These are phyloP conservation scores for Thamnophis elegans DNA, from an alignment of 2,797 vertebrate genomes.

Conservation along the genomic window DNA sequence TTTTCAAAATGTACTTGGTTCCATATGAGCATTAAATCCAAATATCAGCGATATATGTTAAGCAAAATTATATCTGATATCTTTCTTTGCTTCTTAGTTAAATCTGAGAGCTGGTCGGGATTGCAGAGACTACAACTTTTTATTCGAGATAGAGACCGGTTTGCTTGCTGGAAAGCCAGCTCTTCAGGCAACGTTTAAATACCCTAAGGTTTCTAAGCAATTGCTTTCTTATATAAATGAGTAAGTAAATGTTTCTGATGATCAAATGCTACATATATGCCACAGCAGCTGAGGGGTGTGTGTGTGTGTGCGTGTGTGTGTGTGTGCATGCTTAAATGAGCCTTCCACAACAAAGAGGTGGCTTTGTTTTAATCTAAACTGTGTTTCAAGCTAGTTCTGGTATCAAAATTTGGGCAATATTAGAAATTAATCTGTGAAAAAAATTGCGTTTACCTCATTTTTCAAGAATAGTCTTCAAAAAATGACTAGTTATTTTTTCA, in stretches of 20 bases:
- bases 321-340: background rate
- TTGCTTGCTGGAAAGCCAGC: background rate
- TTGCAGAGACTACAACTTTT: background rate
- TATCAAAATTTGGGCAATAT: background rate
- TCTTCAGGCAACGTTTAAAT: background rate
- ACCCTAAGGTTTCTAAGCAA: accelerated
- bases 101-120: background rate
- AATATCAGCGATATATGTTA: background rate
- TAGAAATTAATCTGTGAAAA: background rate
- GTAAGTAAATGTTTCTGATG: conserved; percentile 1
- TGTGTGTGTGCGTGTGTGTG: too few relatives aligned
- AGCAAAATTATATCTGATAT: background rate
- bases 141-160: background rate
- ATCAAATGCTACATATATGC: background rate
- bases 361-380: background rate
- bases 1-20: background rate
- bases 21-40: background rate
- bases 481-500: background rate
- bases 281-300: background rate
- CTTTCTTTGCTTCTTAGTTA: background rate
- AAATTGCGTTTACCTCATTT: background rate
- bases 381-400: background rate
- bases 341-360: background rate
- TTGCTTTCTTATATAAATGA: accelerated
- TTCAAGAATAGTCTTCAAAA: background rate